Conservation (phyloP, 30 jellyfish, hydroid and myxozoan genomes). For the Aurelia aurita region DNA sequence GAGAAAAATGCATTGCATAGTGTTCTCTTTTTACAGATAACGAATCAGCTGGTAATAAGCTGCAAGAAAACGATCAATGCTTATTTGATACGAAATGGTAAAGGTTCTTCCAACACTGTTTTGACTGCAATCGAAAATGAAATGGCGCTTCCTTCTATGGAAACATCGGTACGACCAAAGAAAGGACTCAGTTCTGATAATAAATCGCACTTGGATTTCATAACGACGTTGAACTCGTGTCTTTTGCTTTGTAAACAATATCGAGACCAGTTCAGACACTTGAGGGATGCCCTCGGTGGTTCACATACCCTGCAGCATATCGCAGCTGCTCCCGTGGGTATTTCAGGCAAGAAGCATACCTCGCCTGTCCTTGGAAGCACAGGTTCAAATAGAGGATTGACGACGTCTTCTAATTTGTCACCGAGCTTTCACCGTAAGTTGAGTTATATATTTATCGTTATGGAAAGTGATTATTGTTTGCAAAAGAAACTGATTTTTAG, state of each 20-base stretch:
- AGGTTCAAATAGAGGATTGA: constrained; percentile 36
- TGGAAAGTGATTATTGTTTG: no score
- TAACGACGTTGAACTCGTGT: constrained; percentile 46
- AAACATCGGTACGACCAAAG: constrained; percentile 40
- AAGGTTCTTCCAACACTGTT: constrained; percentile 10
- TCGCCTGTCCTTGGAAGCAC: constrained; percentile 60
- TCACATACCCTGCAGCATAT: constrained; percentile 64
- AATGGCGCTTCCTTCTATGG: constrained; percentile 1
- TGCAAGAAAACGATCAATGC: constrained; percentile 57
- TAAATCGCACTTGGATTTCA: constrained; percentile 29
- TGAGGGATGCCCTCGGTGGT: constrained; percentile 81
- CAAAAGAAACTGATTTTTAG: no score
- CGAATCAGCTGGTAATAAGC: constrained; percentile 67
- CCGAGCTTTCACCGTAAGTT: constrained; percentile 49
- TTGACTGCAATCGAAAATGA: constrained; percentile 62
- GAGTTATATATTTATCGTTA: background rate
- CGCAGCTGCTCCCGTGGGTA: constrained; percentile 46
- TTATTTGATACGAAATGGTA: constrained; percentile 7
- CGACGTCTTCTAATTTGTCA: constrained; percentile 37
- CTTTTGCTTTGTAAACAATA: constrained; percentile 55
- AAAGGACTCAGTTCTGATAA: constrained; percentile 30
- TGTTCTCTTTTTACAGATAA: constrained; percentile 30
- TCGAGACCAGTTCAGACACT: constrained; percentile 72
- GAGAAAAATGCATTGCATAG: background rate
- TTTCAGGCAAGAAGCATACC: constrained; percentile 32